Base-by-base conservation (phyloP, 2,113 vertebrate species). In the Capreolus pygargus region DNA sequence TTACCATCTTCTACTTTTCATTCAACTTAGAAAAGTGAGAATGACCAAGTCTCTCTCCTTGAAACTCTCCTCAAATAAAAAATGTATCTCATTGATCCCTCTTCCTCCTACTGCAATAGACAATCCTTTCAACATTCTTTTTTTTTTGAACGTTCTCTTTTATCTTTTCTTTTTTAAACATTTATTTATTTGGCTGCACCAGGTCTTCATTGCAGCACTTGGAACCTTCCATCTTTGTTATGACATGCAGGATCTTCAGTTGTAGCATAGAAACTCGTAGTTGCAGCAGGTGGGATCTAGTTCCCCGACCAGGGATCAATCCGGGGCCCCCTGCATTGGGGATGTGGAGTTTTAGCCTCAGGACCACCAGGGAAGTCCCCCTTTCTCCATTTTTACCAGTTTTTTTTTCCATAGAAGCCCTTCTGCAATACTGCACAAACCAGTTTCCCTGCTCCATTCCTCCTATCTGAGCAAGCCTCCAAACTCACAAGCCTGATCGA, bases 241-340 rank as follows among this genome's bases (percentile, higher is more conserved):
- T 0, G 12, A 39, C 70, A 76, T 43, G 39, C 0, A 3, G 3
- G 39, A 43, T 43, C 39, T 43, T 27, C 6, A 27, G 3, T 76
- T 13, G 1, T 39, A 39, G 1, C 70, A 25, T 76, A 43, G 15
- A 23, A 43, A 43, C 70, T 0, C 70, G 43, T 27, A 43, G 70
- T 25, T 76, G 70, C 23, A 43, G 70, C 39, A 43, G 36, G 23
- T 43, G 70, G 39, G 12, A 43, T 43, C 39, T 76, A 76, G 23
- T 76, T 76, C 39, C 39, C 39, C 43, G 23, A 76, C 3, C 70
- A 76, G 70, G 39, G 36, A 43, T 76, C 4, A 27, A 27, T 25
- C 6, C 0, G 12, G 15, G 23, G 23, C 39, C 39, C 12, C 11
- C 39, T 76, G 39, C 23, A 27, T 27, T 39, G 36, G 23, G 39